These are phyloP conservation scores for Ectropis crepuscularia DNA, from an alignment of 2,888 invertebrate species.

Conservation along the genomic window DNA sequence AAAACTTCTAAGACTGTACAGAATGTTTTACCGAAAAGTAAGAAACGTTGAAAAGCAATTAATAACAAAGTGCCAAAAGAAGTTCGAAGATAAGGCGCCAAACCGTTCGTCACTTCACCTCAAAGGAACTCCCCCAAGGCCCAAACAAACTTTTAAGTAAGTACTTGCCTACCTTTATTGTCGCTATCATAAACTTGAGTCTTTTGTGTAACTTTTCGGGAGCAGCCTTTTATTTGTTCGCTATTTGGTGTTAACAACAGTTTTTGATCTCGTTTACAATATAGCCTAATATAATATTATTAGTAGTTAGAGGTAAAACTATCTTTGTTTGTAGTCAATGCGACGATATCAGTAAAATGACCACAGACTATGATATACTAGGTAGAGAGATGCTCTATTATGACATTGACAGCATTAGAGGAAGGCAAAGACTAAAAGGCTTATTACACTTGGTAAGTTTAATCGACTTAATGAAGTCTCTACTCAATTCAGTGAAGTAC, in stretches of 20 bases:
- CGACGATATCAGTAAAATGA: too few species aligned
- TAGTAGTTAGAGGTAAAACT: too few species aligned
- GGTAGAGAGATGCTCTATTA: too few species aligned
- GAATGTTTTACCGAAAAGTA: background rate
- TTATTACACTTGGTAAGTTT: too few species aligned
- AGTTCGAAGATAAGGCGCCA: conserved; percentile 13
- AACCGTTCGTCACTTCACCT: conserved; percentile 18
- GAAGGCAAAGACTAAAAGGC: too few species aligned
- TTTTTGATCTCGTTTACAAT: background rate
- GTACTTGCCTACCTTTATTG: conserved; percentile 13
- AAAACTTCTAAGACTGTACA: too few species aligned
- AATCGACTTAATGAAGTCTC: too few species aligned
- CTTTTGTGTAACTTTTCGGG: conserved; percentile 6
- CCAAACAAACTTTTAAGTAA: conserved; percentile 14
- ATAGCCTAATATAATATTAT: too few species aligned
- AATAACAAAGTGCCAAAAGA: conserved; percentile 13
- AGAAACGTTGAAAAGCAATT: conserved; percentile 8
- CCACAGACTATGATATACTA: too few species aligned
- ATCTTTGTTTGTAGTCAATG: too few species aligned
- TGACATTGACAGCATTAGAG: too few species aligned
- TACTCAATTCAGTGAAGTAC: too few species aligned
- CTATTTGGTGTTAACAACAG: background rate
- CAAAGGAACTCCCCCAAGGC: conserved; percentile 8
- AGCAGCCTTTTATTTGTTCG: conserved; percentile 3
- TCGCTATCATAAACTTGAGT: conserved; percentile 16